Conservation (phyloP, 2,113 vertebrate genomes). For the Pica pica region DNA sequence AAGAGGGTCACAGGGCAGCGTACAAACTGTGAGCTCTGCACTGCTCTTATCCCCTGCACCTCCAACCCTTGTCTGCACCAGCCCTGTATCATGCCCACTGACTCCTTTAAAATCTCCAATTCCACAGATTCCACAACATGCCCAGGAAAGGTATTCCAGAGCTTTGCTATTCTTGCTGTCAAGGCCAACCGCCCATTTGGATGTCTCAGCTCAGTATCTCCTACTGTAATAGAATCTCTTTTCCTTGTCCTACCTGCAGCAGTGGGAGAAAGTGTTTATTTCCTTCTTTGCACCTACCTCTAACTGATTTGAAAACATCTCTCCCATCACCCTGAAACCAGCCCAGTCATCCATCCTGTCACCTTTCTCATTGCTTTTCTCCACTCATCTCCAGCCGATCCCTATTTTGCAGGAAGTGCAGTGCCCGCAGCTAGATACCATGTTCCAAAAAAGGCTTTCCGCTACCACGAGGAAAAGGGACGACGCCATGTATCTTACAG, state of each 20-base stretch:
- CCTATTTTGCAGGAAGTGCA: background rate
- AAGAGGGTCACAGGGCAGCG: background rate
- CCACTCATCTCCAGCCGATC: background rate
- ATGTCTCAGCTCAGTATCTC: background rate
- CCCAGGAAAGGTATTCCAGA: background rate
- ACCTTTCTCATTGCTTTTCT: background rate
- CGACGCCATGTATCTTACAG: rapidly evolving
- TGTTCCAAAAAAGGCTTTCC: background rate
- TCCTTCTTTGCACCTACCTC: background rate
- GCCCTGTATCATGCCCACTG: background rate
- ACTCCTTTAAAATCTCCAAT: background rate
- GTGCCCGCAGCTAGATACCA: background rate
- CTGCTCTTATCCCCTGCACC: background rate
- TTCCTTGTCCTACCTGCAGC: background rate
- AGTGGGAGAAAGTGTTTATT: background rate
- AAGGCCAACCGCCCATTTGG: background rate
- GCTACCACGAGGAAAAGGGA: background rate
- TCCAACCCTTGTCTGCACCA: background rate
- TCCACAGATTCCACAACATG: background rate
- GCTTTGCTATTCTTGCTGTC: background rate
- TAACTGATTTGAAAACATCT: background rate
- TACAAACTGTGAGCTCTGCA: rapidly evolving
- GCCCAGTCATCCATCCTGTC: background rate
- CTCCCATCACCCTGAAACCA: background rate
- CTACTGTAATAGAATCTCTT: background rate